Evolutionary conservation across 2,113 vertebrate species (phyloP).

Genomic region (Platycercus adscitus): DNA sequence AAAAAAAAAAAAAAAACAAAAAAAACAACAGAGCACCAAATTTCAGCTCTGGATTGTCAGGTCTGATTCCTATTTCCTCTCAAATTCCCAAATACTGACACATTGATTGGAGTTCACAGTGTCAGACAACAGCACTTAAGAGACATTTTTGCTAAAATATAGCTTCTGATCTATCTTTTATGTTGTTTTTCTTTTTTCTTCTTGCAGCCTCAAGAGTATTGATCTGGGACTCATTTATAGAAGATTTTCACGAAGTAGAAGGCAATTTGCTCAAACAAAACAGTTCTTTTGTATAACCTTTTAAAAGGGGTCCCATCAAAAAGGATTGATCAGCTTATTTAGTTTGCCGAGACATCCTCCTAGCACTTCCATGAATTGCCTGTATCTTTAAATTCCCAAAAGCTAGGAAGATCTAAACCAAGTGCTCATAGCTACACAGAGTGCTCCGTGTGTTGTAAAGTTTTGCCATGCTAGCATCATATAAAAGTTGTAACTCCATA

Average conservation of each 20-base stretch:
- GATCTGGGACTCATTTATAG: constrained; percentile 59
- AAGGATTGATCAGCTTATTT: constrained; percentile 29
- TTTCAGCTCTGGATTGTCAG: constrained; percentile 69
- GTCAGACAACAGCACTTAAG: constrained; percentile 72
- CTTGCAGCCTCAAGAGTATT: constrained; percentile 43
- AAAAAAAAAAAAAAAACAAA: constrained; percentile 8
- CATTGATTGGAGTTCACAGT: constrained; percentile 71
- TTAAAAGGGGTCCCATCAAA: constrained; percentile 43
- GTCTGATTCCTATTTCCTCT: constrained; percentile 76
- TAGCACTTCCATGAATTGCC: neutral
- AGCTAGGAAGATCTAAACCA: neutral
- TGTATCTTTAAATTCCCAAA: constrained; percentile 16
- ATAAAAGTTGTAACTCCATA: neutral
- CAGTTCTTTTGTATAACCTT: constrained; percentile 60
- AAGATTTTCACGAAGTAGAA: constrained; percentile 56
- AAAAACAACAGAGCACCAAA: constrained; percentile 52
- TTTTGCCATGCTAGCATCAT: neutral
- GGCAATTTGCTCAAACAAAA: constrained; percentile 38
- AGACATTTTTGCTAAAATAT: constrained; percentile 68
- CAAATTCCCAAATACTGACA: constrained; percentile 74
- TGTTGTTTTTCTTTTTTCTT: neutral
- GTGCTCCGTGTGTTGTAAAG: neutral
- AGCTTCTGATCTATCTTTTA: constrained; percentile 58
- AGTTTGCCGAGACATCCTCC: neutral
- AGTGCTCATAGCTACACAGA: neutral